Conservation (phyloP, 2,797 vertebrate species). For the Acipenser ruthenus region DNA sequence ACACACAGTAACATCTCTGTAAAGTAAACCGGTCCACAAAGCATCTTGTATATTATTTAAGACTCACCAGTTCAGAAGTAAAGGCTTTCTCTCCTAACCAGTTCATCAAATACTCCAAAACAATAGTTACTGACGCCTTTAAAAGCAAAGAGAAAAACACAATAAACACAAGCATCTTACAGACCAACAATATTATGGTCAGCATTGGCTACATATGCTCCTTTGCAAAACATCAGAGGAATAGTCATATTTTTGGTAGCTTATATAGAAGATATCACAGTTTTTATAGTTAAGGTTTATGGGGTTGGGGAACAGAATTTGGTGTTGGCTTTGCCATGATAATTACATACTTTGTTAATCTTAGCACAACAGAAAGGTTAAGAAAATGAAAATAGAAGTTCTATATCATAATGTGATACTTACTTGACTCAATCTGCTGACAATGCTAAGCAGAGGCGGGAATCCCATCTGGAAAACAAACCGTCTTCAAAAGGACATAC, state of each 20-base stretch:
- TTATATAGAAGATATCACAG: too few relatives aligned
- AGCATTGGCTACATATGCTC: too few relatives aligned
- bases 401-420: neutral
- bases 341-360: too few relatives aligned
- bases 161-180: too few relatives aligned
- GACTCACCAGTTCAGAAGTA: slow-evolving; percentile 67
- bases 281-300: too few relatives aligned
- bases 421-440: slow-evolving; percentile 93
- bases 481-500: neutral
- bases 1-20: neutral
- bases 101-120: slow-evolving; percentile 78
- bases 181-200: too few relatives aligned
- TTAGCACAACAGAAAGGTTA: too few relatives aligned
- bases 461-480: slow-evolving; percentile 75
- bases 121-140: slow-evolving; percentile 76
- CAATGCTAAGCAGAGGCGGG: slow-evolving; percentile 87
- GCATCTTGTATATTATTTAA: slow-evolving; percentile 16
- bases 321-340: too few relatives aligned
- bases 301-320: too few relatives aligned
- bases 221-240: too few relatives aligned
- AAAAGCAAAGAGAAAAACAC: slow-evolving; percentile 17
- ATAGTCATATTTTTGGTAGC: too few relatives aligned
- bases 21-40: neutral
- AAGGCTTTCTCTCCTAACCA: slow-evolving; percentile 88
- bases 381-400: neutral